Evolutionary conservation across 1,140 invertebrate species (phyloP).

Genomic region (Ceratosolen solmsi): DNA sequence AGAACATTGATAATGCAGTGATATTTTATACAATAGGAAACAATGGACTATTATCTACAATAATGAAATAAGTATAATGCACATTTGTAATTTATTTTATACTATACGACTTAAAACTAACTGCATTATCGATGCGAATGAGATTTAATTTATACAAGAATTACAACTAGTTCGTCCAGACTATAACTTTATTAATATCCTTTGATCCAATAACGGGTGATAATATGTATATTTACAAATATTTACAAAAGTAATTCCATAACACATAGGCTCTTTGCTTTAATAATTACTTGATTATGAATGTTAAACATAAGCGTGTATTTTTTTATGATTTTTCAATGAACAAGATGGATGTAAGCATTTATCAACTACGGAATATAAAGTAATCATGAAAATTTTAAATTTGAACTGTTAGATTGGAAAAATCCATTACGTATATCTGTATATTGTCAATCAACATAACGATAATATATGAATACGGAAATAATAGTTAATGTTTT

Average conservation of each 20-base stretch:
- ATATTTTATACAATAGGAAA: conserved; percentile 2
- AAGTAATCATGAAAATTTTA: too few relatives aligned
- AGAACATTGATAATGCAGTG: conserved; percentile 8
- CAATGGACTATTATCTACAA: conserved; percentile 32
- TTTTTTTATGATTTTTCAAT: too few relatives aligned
- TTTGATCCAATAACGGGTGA: conserved; percentile 36
- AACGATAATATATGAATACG: too few relatives aligned
- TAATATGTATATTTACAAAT: conserved; percentile 68
- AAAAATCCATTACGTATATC: too few relatives aligned
- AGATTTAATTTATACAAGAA: not conserved
- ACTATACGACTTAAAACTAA: not conserved
- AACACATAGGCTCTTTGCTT: conserved; percentile 26
- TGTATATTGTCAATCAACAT: too few relatives aligned
- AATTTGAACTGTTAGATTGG: too few relatives aligned
- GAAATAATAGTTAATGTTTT: too few relatives aligned
- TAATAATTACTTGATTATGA: too few relatives aligned
- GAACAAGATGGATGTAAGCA: too few relatives aligned
- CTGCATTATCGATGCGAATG: conserved; percentile 17
- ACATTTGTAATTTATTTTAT: conserved; percentile 24
- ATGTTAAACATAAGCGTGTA: too few relatives aligned
- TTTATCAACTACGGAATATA: too few relatives aligned
- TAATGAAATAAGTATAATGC: conserved; percentile 41
- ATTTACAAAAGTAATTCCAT: conserved; percentile 64
- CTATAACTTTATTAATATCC: conserved; percentile 35
- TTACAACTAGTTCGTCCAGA: not conserved